Percentiles rank a stretch among this genome's conserved stretches.
Conservation (phyloP, 2,113 vertebrate genomes). For the Carettochelys insculpta region DNA sequence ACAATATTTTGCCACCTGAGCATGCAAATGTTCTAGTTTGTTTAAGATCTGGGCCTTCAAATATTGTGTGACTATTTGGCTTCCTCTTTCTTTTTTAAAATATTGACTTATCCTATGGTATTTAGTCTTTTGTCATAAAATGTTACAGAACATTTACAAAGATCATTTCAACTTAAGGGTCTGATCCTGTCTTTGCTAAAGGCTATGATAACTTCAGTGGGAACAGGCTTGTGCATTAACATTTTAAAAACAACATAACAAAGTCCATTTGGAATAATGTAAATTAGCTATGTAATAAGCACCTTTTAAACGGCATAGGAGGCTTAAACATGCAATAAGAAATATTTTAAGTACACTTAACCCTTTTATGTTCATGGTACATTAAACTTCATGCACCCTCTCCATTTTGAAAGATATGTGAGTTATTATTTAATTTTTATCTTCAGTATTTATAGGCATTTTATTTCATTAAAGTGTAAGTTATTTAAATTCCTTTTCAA, state of each 20-base stretch:
- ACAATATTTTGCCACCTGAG: not conserved
- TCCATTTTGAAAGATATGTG: not conserved
- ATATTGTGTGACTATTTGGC: not conserved
- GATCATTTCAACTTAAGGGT: not conserved
- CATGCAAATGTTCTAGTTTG: not conserved
- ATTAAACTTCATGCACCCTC: not conserved
- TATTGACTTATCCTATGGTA: not conserved
- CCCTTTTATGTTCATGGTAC: not conserved
- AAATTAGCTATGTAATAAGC: not conserved
- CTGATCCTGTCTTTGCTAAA: not conserved
- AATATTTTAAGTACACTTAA: too few species aligned
- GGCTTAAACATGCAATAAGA: not conserved
- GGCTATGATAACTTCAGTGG: not conserved
- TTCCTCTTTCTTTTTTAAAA: slow-evolving; percentile 17
- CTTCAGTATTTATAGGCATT: not conserved
- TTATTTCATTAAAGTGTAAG: not conserved
- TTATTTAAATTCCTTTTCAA: not conserved
- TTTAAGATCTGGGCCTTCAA: not conserved
- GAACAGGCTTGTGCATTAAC: not conserved
- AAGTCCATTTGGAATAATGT: not conserved
- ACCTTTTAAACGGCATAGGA: not conserved
- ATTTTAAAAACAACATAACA: not conserved
- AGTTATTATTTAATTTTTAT: not conserved
- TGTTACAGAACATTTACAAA: not conserved
- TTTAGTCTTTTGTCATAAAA: not conserved